These are phyloP conservation scores for Melangyna quadrimaculata DNA, from an alignment of 2,888 invertebrate species.

Conservation along the genomic window DNA sequence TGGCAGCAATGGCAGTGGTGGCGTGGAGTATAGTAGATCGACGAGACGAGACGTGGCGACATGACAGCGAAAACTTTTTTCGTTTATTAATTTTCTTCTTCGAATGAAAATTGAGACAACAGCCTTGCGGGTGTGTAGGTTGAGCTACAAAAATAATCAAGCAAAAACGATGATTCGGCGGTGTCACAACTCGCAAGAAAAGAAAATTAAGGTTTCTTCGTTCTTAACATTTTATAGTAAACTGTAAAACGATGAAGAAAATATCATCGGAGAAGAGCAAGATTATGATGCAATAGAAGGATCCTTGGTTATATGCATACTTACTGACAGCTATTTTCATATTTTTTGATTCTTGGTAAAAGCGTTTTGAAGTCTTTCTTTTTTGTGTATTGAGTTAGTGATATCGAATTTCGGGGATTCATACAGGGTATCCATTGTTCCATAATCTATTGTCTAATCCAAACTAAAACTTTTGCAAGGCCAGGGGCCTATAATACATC, in stretches of 20 bases:
- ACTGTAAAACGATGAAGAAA: too few species aligned
- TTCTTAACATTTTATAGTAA: neutral
- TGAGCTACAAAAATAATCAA: conserved; percentile 66
- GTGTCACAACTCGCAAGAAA: conserved; percentile 2
- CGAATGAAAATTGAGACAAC: conserved; percentile 68
- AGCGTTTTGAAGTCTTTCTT: neutral
- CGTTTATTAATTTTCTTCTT: conserved; percentile 67
- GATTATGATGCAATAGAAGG: too few species aligned
- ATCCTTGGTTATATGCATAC: too few species aligned
- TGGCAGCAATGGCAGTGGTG: neutral
- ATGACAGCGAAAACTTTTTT: conserved; percentile 57
- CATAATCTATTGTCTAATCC: too few species aligned
- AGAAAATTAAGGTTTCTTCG: neutral
- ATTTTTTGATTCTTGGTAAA: neutral
- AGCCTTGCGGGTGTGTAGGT: conserved; percentile 56
- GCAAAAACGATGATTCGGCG: conserved; percentile 35
- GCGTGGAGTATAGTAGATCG: too few species aligned
- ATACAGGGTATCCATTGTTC: too few species aligned
- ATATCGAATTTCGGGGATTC: too few species aligned
- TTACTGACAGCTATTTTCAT: neutral
- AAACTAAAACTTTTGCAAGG: too few species aligned
- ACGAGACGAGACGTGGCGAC: too few species aligned
- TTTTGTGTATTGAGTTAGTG: neutral
- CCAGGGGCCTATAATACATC: too few species aligned
- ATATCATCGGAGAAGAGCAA: neutral